Base-by-base conservation (phyloP, 2,888 invertebrate species). In the Priocnemis perturbator region DNA sequence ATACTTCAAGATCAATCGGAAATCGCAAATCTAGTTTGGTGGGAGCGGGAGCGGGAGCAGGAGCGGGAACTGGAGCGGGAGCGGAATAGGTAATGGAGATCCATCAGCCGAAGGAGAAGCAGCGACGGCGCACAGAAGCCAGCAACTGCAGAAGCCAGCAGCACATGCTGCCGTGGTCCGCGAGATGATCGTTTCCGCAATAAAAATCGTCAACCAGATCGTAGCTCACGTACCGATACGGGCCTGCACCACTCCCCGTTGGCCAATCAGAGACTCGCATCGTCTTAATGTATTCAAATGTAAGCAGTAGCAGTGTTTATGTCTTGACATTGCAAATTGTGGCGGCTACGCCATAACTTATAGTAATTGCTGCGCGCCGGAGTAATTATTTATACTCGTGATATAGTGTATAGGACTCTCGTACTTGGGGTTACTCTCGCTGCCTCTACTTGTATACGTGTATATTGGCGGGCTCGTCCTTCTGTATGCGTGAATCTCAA, bases 251-350 rank as follows among this genome's bases (percentile, higher is more conserved):
- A 81, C 79, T 81, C 69, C 69, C 73, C 69, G 77, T 66, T 68
- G 80, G 76, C 88, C 88, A 88, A 88, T 88, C 88, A 85, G 84
- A 74, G 78, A 72, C 74, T 81, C 78, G 84, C 81, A 78, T 82
- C 76, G 77, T 70, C 82, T 86, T 89, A 89, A 89, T 89, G 83
- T 88, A 89, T 89, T 89, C 88, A 89, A 89, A 89, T 89, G 87
- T 89, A 89, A 89, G 88, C 88, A 85, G 88, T 88, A 88, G 88
- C 88, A 86, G 88, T 89, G 88, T 88, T 89, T 89, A 89, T 89
- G 88, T 88, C 88, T 88, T 89, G 88, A 88, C 88, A 89, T 89
- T 88, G 88, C 88, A 89, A 89, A 89, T 89, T 89, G 88, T 88
- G 84, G 78, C 86, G 86, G 88, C 87, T 86, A 81, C 85, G 83